These are phyloP conservation scores for Bursaphelenchus okinawaensis DNA, from an alignment of 2,888 invertebrate species.

Conservation along the genomic window DNA sequence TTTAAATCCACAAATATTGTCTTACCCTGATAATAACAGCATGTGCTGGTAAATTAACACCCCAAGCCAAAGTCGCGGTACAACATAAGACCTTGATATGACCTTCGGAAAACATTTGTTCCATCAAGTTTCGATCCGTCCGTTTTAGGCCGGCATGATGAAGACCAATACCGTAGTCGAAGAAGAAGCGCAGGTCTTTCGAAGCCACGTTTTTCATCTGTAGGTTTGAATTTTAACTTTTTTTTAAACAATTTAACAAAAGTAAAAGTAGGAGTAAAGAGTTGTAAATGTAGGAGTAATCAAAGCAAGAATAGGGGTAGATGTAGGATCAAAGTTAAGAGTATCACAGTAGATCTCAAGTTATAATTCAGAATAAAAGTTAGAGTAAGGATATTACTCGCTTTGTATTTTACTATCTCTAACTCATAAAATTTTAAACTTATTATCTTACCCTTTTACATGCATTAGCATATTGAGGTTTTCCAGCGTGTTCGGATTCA, in stretches of 20 bases:
- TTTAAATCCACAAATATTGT: too few relatives aligned
- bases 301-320: too few relatives aligned
- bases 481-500: background rate
- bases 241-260: too few relatives aligned
- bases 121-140: slow-evolving; percentile 77
- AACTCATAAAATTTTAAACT: too few relatives aligned
- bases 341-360: too few relatives aligned
- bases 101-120: slow-evolving; percentile 82
- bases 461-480: background rate
- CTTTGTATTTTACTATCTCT: too few relatives aligned
- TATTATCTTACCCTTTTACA: background rate
- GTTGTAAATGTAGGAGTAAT: too few relatives aligned
- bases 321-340: too few relatives aligned
- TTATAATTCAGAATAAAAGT: too few relatives aligned
- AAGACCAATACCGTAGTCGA: slow-evolving; percentile 79
- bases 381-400: too few relatives aligned
- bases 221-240: background rate
- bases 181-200: slow-evolving; percentile 69
- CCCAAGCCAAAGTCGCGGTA: slow-evolving; percentile 97
- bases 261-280: too few relatives aligned
- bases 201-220: slow-evolving; percentile 35
- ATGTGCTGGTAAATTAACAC: slow-evolving; percentile 96
- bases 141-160: slow-evolving; percentile 95
- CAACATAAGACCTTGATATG: slow-evolving; percentile 79
- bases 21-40: slow-evolving; percentile 85